Percentiles rank a stretch among this genome's conserved stretches.
These are phyloP conservation scores for Lacerta agilis DNA, from an alignment of 2,797 vertebrate genomes.

Conservation along the genomic window DNA sequence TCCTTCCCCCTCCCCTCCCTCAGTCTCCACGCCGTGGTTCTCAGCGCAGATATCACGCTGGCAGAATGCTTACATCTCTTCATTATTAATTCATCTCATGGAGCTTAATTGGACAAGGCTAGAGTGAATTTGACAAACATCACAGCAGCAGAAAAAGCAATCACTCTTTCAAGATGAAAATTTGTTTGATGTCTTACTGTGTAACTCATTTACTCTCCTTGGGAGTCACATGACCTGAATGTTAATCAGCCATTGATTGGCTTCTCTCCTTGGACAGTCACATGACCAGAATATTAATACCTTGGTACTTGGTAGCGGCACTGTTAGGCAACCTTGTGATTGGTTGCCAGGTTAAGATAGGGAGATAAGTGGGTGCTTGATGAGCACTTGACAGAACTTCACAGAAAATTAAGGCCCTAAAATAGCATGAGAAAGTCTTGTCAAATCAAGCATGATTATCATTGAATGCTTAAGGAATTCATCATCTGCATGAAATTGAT, in stretches of 20 bases:
- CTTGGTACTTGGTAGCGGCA: slow-evolving; percentile 63
- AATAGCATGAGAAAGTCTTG: slow-evolving; percentile 89
- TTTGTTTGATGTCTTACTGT: slow-evolving; percentile 91
- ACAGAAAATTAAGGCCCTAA: slow-evolving; percentile 88
- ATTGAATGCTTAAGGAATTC: slow-evolving; percentile 86
- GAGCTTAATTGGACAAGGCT: slow-evolving; percentile 89
- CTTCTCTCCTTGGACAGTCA: slow-evolving; percentile 83
- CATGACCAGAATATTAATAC: slow-evolving; percentile 82
- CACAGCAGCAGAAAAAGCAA: slow-evolving; percentile 89
- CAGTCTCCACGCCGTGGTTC: slow-evolving; percentile 69
- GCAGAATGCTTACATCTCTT: slow-evolving; percentile 76
- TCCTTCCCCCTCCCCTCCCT: slow-evolving; percentile 57
- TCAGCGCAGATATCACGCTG: slow-evolving; percentile 76
- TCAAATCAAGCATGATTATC: slow-evolving; percentile 90
- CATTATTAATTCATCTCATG: slow-evolving; percentile 88
- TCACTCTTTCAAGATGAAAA: slow-evolving; percentile 90
- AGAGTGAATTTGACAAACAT: slow-evolving; percentile 89
- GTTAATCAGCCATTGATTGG: slow-evolving; percentile 87
- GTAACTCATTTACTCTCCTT: slow-evolving; percentile 87
- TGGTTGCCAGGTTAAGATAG: slow-evolving; percentile 84
- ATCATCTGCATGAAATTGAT: slow-evolving; percentile 90
- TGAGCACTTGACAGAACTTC: slow-evolving; percentile 89
- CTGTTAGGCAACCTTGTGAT: slow-evolving; percentile 82
- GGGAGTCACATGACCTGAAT: slow-evolving; percentile 85
- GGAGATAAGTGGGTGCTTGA: slow-evolving; percentile 87